phyloP scores from a whole-genome alignment of 2,113 vertebrate genomes.

The Albula glossodonta region DNA sequence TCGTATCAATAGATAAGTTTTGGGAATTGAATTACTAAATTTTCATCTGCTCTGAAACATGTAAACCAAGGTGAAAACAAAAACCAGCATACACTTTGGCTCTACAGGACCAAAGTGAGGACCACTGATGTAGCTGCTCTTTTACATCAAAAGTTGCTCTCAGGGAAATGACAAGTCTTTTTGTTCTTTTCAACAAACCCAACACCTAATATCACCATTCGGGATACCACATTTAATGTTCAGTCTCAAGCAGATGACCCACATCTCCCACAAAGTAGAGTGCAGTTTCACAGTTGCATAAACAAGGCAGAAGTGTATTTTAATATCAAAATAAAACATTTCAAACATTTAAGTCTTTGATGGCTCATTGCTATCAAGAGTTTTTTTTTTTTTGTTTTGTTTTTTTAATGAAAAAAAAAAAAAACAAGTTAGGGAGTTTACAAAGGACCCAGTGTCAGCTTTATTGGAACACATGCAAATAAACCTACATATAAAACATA shows the following conservation, averaged over 20 bases:
- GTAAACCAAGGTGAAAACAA: too few relatives aligned
- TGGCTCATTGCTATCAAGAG: conserved; percentile 40
- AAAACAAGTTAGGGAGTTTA: conserved; percentile 26
- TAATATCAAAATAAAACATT: not conserved
- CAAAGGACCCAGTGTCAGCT: conserved; percentile 63
- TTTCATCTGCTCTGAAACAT: not conserved
- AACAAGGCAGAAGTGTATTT: not conserved
- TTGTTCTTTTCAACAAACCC: not conserved
- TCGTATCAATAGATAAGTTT: not conserved
- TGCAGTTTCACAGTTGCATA: not conserved
- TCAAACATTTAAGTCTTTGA: not conserved
- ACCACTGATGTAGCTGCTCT: not conserved
- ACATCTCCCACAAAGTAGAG: not conserved
- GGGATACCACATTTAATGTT: not conserved
- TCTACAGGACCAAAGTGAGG: not conserved
- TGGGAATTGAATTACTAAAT: not conserved
- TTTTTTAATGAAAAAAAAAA: too few relatives aligned
- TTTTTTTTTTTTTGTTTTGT: not conserved
- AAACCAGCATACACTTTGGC: too few relatives aligned
- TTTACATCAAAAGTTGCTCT: not conserved
- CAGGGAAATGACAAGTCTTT: not conserved
- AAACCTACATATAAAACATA: conserved; percentile 38
- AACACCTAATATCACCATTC: not conserved
- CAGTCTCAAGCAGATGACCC: not conserved
- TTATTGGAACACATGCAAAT: conserved; percentile 78